Conservation (phyloP, 2,113 vertebrate species). For the Neomonachus schauinslandi region DNA sequence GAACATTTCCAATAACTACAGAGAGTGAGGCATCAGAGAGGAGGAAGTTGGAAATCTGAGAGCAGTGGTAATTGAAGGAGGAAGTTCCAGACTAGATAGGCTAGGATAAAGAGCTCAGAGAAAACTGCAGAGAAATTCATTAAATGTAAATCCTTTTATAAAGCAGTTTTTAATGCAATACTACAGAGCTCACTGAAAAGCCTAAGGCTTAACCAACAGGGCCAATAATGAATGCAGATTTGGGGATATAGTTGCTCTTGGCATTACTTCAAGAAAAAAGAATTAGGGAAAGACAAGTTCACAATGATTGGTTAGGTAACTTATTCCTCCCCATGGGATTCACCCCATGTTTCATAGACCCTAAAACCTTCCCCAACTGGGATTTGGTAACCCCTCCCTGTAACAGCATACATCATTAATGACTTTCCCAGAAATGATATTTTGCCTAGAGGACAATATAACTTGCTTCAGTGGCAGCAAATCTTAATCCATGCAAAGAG, state of each 20-base stretch:
- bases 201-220: slow-evolving; percentile 69
- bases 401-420: slow-evolving; percentile 23
- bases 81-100: slow-evolving; percentile 68
- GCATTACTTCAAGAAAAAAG: slow-evolving; percentile 59
- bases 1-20: slow-evolving; percentile 47
- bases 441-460: slow-evolving; percentile 35
- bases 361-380: slow-evolving; percentile 2
- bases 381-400: neutral
- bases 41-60: slow-evolving; percentile 33
- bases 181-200: slow-evolving; percentile 70
- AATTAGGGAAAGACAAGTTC: slow-evolving; percentile 29
- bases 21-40: slow-evolving; percentile 31
- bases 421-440: slow-evolving; percentile 19
- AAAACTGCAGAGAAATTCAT: slow-evolving; percentile 71
- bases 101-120: slow-evolving; percentile 76
- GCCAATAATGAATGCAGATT: slow-evolving; percentile 77
- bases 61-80: slow-evolving; percentile 48
- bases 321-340: neutral
- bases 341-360: neutral
- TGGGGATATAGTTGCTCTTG: slow-evolving; percentile 46
- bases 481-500: neutral
- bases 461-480: slow-evolving; percentile 37
- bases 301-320: neutral
- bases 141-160: slow-evolving; percentile 79
- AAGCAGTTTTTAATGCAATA: slow-evolving; percentile 77